A percentile compares a stretch with the other conserved stretches of the same genome.
These are phyloP conservation scores for Monopis laevigella DNA, from an alignment of 2,888 invertebrate species.

Conservation along the genomic window DNA sequence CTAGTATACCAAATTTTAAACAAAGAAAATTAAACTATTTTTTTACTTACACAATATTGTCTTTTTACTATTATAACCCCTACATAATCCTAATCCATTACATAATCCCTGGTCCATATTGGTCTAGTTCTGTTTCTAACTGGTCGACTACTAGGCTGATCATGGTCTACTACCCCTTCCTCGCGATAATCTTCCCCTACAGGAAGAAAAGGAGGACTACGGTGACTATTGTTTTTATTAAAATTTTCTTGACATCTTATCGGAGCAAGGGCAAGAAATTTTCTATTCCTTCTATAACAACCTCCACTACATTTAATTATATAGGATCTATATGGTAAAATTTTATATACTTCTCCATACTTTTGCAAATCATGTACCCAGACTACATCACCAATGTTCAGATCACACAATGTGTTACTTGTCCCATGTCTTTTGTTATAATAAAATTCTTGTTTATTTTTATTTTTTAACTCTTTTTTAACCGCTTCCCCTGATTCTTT, in stretches of 20 bases:
- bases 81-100: too few species aligned
- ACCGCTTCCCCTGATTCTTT: background rate
- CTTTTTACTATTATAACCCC: too few species aligned
- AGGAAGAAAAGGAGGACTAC: too few species aligned
- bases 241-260: background rate
- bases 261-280: background rate
- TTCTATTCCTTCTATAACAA: background rate
- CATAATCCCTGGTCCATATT: too few species aligned
- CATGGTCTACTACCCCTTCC: too few species aligned
- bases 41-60: too few species aligned
- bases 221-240: too few species aligned
- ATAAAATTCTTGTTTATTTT: constrained; percentile 5
- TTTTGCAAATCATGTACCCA: constrained; percentile 2
- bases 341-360: background rate
- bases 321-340: constrained; percentile 1
- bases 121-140: too few species aligned
- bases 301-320: background rate
- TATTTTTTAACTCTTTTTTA: background rate
- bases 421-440: constrained; percentile 4
- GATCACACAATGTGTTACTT: background rate
- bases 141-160: too few species aligned
- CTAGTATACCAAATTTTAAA: too few species aligned
- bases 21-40: too few species aligned
- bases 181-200: too few species aligned
- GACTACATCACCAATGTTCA: background rate